A percentile compares a stretch with the other conserved stretches of the same genome.
These are phyloP conservation scores for Araneus ventricosus DNA, from an alignment of 1,140 invertebrate genomes.

Conservation along the genomic window DNA sequence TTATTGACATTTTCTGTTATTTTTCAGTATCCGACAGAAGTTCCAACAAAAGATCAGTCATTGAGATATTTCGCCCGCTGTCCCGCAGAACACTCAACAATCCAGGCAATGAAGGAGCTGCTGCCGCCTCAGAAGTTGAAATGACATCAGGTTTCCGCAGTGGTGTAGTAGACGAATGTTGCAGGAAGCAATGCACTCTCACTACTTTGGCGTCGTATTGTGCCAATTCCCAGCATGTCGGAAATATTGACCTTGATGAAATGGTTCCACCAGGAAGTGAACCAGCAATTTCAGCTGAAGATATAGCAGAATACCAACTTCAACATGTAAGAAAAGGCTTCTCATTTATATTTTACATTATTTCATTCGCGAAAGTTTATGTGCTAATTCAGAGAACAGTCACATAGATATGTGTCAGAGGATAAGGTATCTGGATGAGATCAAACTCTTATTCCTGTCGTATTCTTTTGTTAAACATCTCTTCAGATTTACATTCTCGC, in stretches of 20 bases:
- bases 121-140: constrained; percentile 16
- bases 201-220: constrained; percentile 65
- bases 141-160: neutral
- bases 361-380: no score
- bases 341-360: no score
- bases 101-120: neutral
- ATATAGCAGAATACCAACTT: constrained; percentile 54
- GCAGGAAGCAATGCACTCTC: constrained; percentile 65
- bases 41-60: neutral
- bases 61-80: constrained; percentile 51
- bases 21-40: constrained; percentile 29
- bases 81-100: no score
- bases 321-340: constrained; percentile 8
- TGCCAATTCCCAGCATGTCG: constrained; percentile 32
- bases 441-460: no score
- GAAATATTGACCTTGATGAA: constrained; percentile 53
- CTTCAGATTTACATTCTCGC: no score
- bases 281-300: constrained; percentile 53
- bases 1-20: neutral
- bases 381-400: no score
- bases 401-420: no score
- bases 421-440: no score
- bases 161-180: constrained; percentile 72
- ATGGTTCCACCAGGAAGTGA: constrained; percentile 47
- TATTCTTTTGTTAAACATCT: no score